Evolutionary conservation across 2,113 vertebrate genomes (phyloP), one percentile per base, ranked within the genome.

Genomic region (Pavo muticus): DNA sequence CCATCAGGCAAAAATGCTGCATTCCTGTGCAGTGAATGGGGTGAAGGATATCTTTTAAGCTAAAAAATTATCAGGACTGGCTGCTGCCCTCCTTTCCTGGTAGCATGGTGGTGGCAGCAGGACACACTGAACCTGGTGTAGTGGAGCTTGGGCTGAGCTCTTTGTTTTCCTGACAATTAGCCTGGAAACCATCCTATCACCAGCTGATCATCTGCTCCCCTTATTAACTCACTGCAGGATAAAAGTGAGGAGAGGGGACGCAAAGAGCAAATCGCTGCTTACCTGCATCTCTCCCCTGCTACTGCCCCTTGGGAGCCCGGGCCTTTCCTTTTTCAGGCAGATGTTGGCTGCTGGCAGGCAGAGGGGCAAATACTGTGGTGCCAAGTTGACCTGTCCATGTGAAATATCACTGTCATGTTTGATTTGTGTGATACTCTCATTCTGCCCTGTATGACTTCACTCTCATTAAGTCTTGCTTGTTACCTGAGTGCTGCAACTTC

Each of bases 101-200:
- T 80, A 81, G 87, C 54, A 45, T 77, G 35, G 11, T 44, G 45
- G 60, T 68, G 88, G 87, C 93, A 86, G 68, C 35, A 73, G 85
- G 69, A 90, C 81, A 59, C 0, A 0, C 47, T 82, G 73, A 91
- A 59, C 32, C 47, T 52, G 25, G 74, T 60, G 89, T 88, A 82
- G 70, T 39, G 67, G 56, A 94, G 81, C 82, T 79, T 84, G 91
- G 60, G 45, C 86, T 89, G 86, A 95, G 83, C 48, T 74, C 74
- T 77, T 96, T 10, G 3, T 72, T 89, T 95, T 92, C 90, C 94
- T 84, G 90, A 89, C 84, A 93, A 84, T 95, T 94, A 91, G 80
- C 68, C 84, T 96, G 94, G 88, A 95, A 96, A 91, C 74, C 57
- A 67, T 69, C 64, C 93, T 70, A 78, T 40, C 25, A 64, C 29